A percentile compares a stretch with the other conserved stretches of the same genome.
phyloP scores from a whole-genome alignment of 2,797 vertebrate species.

The Pipistrellus pipistrellus region DNA sequence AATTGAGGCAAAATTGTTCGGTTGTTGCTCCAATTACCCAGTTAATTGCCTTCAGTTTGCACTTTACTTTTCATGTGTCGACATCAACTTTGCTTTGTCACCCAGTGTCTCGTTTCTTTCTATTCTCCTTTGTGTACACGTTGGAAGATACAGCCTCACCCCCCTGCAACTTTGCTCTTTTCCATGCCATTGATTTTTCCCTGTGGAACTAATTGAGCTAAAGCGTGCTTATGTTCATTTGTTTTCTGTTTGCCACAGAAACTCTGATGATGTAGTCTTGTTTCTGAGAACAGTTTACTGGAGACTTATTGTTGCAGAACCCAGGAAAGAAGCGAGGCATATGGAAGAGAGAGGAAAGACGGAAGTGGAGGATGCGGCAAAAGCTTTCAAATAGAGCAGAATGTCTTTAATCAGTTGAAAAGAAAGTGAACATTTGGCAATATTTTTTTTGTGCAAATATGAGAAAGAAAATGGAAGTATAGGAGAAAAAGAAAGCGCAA shows the following conservation, averaged over 20 bases:
- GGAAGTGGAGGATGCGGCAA: rapidly evolving
- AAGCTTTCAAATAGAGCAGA: background rate
- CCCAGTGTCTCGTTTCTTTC: background rate
- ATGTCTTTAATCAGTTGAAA: background rate
- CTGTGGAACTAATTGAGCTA: conserved; percentile 58
- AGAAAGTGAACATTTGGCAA: background rate
- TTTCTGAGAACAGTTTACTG: conserved; percentile 56
- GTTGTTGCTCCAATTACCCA: conserved; percentile 62
- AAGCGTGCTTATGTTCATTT: conserved; percentile 66
- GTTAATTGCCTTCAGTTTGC: conserved; percentile 57
- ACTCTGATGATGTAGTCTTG: conserved; percentile 20
- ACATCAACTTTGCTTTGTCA: background rate
- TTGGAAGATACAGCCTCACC: background rate
- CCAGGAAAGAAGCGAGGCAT: background rate
- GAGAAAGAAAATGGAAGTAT: background rate
- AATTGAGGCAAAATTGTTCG: conserved; percentile 38
- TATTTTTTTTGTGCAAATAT: background rate
- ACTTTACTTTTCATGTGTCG: conserved; percentile 37
- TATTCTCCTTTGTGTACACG: background rate
- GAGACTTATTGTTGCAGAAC: background rate
- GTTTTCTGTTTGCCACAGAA: conserved; percentile 65
- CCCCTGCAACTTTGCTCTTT: conserved; percentile 56
- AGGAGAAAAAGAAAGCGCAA: background rate
- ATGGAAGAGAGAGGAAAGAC: background rate
- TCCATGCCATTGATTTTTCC: conserved; percentile 68